A percentile compares a stretch with the other conserved stretches of the same genome.
Evolutionary conservation across 1,140 invertebrate species (phyloP).

Genomic region (Nebria ingens): DNA sequence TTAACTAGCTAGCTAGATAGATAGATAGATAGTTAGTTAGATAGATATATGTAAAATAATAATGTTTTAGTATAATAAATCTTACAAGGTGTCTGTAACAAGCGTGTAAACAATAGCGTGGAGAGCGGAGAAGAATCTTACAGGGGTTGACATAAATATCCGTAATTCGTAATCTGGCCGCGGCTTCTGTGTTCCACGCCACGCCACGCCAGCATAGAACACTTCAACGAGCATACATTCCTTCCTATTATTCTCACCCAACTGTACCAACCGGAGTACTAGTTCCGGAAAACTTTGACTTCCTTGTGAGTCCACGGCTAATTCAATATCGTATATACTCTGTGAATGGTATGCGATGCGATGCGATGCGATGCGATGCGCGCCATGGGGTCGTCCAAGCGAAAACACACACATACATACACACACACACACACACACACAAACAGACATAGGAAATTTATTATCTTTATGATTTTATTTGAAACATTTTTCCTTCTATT

Average conservation of each 20-base stretch:
- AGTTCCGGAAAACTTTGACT: constrained; percentile 1
- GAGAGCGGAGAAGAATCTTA: not conserved
- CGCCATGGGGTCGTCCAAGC: not conserved
- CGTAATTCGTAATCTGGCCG: constrained; percentile 4
- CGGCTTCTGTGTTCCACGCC: not conserved
- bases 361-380: too few species aligned
- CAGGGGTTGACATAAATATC: constrained; percentile 5
- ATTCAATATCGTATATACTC: constrained; percentile 8
- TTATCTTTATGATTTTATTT: too few species aligned
- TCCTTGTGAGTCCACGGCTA: not conserved
- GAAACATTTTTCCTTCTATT: too few species aligned
- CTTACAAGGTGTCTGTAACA: constrained; percentile 11
- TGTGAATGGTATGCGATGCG: too few species aligned
- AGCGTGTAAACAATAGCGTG: constrained; percentile 10
- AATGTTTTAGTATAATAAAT: constrained; percentile 5
- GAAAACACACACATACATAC: not conserved
- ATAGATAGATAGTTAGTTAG: too few species aligned
- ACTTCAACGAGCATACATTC: constrained; percentile 4
- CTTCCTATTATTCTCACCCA: not conserved
- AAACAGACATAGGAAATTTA: too few species aligned
- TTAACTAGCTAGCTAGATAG: too few species aligned
- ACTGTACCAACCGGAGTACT: not conserved
- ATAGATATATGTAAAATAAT: too few species aligned
- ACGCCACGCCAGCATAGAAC: not conserved
- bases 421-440: not conserved